Base-by-base conservation (phyloP, 2,888 invertebrate genomes). In the Drosophila cognata region DNA sequence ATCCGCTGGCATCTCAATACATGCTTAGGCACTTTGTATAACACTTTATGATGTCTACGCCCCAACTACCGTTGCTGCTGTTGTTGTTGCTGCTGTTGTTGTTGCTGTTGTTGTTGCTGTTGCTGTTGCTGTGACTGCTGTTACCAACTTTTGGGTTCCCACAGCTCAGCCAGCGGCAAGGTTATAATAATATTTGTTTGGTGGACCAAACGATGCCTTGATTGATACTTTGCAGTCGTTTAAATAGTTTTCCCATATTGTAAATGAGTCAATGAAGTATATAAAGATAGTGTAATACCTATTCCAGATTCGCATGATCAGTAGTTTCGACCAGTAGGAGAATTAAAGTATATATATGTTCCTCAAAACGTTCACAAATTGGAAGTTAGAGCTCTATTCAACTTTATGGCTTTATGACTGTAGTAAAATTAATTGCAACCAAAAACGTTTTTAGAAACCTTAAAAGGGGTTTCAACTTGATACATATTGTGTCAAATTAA, bases 11-110 rank as follows among this genome's bases (percentile, higher is more conserved):
- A 89, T 74, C 82, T 85, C 88, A 82, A 89, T 85, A 89, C 85
- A 85, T 82, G 88, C 74, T 85, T 89, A 89, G 89, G 84, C 89
- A 85, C 85, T 85, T 89, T 85, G 89, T 87, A 80, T 82, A 85
- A 85, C 89, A 85, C 85, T 89, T 85, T 85, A 87, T 89, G 85
- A 71, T 70, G 82, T 68, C 77, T 81, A 84, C 82, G 87, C 89
- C 84, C 89, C 63, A 62, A 86, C 82, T 82, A 82, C 86, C 84
- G 84, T 81, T 78, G 65, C 41, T 33, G 43, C 38, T 46, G 57
- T 43, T 4, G 36, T 41, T 59, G 59, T 13, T 25, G 50, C 16
- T n/a, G 28, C 4, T 8, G 25, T 2, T 64, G 50, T 61, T 41
- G 28, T 28, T 59, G 31, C 4, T 64, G 50, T 61, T 41, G 28